These are phyloP conservation scores for Platalea minor DNA, from an alignment of 2,797 vertebrate genomes.

Conservation along the genomic window DNA sequence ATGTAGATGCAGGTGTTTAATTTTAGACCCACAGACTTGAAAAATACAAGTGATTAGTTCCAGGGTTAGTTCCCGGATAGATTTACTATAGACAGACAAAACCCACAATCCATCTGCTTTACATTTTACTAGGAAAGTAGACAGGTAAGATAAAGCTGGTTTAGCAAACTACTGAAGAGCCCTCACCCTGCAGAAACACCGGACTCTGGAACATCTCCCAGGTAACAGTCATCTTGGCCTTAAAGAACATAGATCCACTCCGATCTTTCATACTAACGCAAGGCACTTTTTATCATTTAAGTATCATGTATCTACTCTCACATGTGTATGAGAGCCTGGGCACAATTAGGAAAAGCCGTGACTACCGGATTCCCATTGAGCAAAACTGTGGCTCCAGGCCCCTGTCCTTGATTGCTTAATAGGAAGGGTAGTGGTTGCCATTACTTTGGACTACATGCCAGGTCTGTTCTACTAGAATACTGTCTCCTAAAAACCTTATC, in stretches of 20 bases:
- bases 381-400: not conserved
- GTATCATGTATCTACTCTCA: not conserved
- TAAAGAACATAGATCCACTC: not conserved
- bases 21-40: constrained; percentile 8
- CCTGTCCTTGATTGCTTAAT: not conserved
- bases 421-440: not conserved
- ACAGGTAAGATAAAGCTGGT: not conserved
- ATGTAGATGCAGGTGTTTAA: not conserved
- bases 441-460: not conserved
- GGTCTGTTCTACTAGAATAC: not conserved
- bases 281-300: not conserved
- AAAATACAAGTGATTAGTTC: constrained; percentile 43
- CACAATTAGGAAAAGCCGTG: not conserved
- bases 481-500: not conserved
- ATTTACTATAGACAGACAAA: not conserved
- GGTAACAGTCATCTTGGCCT: not conserved
- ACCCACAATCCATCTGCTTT: not conserved
- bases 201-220: not conserved
- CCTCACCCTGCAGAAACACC: not conserved
- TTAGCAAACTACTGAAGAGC: not conserved
- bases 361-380: not conserved
- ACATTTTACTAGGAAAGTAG: not conserved
- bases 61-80: not conserved
- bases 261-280: not conserved
- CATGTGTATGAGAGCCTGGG: not conserved